Conservation (phyloP, 2,888 invertebrate species). For the Candidula unifasciata region DNA sequence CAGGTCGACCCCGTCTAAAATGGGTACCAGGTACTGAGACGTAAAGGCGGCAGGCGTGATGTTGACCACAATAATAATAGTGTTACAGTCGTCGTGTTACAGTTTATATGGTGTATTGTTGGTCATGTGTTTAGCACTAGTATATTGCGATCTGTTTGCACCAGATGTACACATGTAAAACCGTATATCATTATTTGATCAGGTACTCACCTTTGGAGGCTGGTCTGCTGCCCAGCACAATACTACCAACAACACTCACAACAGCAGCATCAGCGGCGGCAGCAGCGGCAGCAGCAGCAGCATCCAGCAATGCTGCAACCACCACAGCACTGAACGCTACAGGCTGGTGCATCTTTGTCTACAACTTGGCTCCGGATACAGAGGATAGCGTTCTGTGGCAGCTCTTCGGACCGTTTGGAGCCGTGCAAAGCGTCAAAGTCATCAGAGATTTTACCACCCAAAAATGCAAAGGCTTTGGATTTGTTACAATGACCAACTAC, state of each 20-base stretch:
- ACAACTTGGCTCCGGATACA: slow-evolving; percentile 93
- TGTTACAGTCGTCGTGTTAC: too few species aligned
- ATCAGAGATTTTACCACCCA: slow-evolving; percentile 96
- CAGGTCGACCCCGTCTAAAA: too few species aligned
- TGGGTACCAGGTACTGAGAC: too few species aligned
- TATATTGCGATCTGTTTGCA: too few species aligned
- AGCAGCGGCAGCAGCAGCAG: slow-evolving; percentile 49
- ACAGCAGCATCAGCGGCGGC: slow-evolving; percentile 52
- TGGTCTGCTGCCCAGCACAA: slow-evolving; percentile 72
- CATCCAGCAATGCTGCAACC: slow-evolving; percentile 59
- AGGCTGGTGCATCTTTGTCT: slow-evolving; percentile 95
- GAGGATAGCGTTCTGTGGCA: slow-evolving; percentile 95
- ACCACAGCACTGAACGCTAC: slow-evolving; percentile 70
- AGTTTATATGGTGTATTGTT: too few species aligned
- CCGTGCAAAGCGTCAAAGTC: slow-evolving; percentile 97
- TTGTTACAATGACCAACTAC: slow-evolving; percentile 98
- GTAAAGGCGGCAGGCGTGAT: too few species aligned
- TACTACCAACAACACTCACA: slow-evolving; percentile 54
- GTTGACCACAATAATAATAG: too few species aligned
- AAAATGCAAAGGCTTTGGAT: slow-evolving; percentile 98
- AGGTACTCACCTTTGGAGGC: slow-evolving; percentile 76
- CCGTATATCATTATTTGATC: slow-evolving; percentile 42
- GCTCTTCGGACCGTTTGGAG: slow-evolving; percentile 97
- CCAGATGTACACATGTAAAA: slow-evolving; percentile 16
- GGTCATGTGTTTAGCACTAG: too few species aligned